Conservation (phyloP, 2,113 vertebrate genomes). For the Caranx ignobilis region DNA sequence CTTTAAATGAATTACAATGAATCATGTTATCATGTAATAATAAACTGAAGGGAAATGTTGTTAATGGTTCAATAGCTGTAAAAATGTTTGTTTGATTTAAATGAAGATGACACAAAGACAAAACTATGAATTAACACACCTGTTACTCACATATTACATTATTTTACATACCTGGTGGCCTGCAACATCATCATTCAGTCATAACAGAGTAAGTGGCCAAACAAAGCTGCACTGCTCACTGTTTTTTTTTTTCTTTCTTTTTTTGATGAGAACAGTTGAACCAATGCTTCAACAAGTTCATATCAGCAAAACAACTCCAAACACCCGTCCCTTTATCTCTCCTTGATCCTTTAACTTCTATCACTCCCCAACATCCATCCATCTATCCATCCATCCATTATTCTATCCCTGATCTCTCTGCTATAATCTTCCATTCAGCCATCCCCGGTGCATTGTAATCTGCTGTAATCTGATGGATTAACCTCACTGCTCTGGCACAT, state of each 20-base stretch:
- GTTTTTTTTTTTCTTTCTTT: neutral
- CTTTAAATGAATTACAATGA: neutral
- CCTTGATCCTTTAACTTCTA: constrained; percentile 58
- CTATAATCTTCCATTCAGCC: constrained; percentile 65
- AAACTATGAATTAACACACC: no score
- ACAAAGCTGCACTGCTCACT: no score
- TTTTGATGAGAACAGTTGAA: neutral
- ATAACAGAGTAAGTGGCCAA: constrained; percentile 1
- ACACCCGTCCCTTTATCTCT: constrained; percentile 35
- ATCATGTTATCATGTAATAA: neutral
- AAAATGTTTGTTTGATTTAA: no score
- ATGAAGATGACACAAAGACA: no score
- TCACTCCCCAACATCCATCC: constrained; percentile 48
- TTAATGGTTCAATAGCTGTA: neutral
- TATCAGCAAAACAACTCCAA: constrained; percentile 12
- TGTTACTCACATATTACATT: no score
- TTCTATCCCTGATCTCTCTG: constrained; percentile 57
- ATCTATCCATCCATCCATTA: constrained; percentile 60
- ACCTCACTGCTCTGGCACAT: constrained; percentile 70
- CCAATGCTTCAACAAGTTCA: neutral
- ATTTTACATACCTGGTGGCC: neutral
- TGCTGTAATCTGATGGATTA: constrained; percentile 81
- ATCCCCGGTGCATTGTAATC: constrained; percentile 72
- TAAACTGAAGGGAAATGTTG: neutral
- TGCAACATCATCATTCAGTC: neutral